Conservation (phyloP, 1,140 invertebrate species). For the Stenopsyche tienmushanensis region DNA sequence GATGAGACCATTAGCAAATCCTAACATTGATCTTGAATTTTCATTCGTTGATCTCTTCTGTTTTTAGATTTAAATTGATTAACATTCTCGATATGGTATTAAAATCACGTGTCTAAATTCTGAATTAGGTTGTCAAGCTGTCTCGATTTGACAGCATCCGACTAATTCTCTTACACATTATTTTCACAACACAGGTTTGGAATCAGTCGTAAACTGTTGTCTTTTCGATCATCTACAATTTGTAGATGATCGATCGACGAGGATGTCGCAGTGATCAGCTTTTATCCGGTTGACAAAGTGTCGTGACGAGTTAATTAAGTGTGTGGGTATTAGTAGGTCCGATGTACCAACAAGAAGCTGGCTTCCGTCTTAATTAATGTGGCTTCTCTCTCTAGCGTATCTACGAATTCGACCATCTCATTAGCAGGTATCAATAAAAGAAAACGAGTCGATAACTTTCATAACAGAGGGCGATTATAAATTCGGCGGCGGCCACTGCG, state of each 20-base stretch:
- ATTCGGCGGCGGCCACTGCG: not conserved
- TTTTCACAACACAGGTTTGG: not conserved
- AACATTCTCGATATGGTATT: no score
- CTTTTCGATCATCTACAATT: not conserved
- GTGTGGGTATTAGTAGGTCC: not conserved
- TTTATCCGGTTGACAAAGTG: not conserved
- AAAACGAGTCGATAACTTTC: no score
- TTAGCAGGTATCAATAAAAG: no score
- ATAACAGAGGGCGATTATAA: no score
- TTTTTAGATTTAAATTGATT: no score
- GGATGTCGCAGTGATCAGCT: no score
- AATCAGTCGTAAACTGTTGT: not conserved
- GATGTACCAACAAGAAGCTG: slow-evolving; percentile 3
- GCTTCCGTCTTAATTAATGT: slow-evolving; percentile 11
- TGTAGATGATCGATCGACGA: slow-evolving; percentile 3
- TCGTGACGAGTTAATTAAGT: slow-evolving; percentile 17
- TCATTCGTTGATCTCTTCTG: no score
- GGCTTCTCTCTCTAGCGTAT: not conserved
- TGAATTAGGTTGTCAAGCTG: no score
- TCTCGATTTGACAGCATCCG: not conserved
- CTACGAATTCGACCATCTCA: slow-evolving; percentile 14
- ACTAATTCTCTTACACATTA: no score
- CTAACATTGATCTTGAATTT: no score
- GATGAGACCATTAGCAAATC: no score
- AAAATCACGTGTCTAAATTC: no score